Evolutionary conservation across 2,888 invertebrate species (phyloP), one percentile per base, ranked within the genome.

Genomic region (Tipula confusa): DNA sequence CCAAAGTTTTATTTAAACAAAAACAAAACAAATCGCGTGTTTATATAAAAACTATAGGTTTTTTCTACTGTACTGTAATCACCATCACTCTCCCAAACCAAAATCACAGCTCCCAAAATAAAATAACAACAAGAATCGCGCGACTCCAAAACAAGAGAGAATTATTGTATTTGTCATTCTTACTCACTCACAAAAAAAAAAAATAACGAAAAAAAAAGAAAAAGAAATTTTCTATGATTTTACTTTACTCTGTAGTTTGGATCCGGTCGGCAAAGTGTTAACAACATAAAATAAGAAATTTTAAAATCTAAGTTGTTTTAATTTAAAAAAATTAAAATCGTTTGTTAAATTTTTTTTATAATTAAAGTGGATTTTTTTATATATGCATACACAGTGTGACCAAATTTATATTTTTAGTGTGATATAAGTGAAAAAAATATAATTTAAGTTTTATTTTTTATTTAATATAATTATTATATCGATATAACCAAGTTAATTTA

Each of bases 161-260:
- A 64, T 24, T 18, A 31, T 31, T 64, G 11, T 24, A 13, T 43
- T 64, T 64, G 64, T 64, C 64, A 64, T 64, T 64, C 24, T n/a
- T 64, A 18, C 64, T 64, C 64, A 18, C 13, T 31, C 3, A 31
- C 13, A 43, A 43, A 43, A 24, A 24, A 64, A 64, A 24, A 18
- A 64, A 64, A 11, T 9, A 64, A 64, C 64, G 24, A 64, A 64
- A 64, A 64, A 48, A 48, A 64, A 64, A 64, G 64, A 64, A 64
- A 64, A 64, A 64, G 64, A 64, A 64, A 64, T 64, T 64, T 64
- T 80, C 29, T 80, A 29, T 80, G 9, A 29, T 80, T 80, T 29
- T 80, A 80, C n/a, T 80, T 80, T 80, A 64, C 24, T 80, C 29
- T n/a, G 80, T 80, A 80, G 80, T 80, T 80, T 80, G 80, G 29